Base-by-base conservation (phyloP, 2,888 invertebrate species). In the Oscheius sp. region DNA sequence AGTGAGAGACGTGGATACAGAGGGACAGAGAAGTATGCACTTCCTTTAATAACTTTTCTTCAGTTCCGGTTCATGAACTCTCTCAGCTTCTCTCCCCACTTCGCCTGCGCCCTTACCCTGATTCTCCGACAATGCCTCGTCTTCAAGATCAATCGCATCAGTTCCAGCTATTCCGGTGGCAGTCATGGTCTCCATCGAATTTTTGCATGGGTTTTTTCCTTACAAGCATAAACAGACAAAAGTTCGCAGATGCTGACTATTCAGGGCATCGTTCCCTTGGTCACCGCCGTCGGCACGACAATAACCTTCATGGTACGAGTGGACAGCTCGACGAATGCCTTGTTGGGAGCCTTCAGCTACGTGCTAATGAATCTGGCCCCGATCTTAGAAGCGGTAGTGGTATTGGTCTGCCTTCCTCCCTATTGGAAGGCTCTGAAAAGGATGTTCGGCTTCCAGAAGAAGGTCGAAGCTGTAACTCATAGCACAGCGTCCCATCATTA, bases 191-290 rank as follows among this genome's bases (percentile, higher is more conserved):
- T 53, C 10, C 53, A 53, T 10, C 4, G 11, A 1, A 13, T 4
- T 7, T 7, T 53, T 29, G 53, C 53, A 3, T 53, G 53, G 53
- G 53, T 53, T 53, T 53, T 53, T 21, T 29, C 29, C 29, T 21
- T 21, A 21, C 21, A 21, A 21, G 21, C 21, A 21, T 21, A 21
- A 0, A 29, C 53, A 10, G 1, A 21, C 3, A 53, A 53, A 10
- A 7, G 7, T 2, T 13, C 47, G n/a, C 59, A 60, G 59, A 60
- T 60, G 59, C n/a, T 60, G 35, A 60, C 59, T 13, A 60, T 60
- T 3, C 59, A 33, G 2, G 59, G 59, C 9, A 2, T 10, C 9
- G 33, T 33, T 35, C 35, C 59, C 3, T 9, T 33, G 2, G 32
- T 33, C n/a, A 37, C 35, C 1, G 33, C 33, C 11, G 42, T 33